Evolutionary conservation across 2,888 invertebrate species (phyloP).

Genomic region (Apeira syringaria): DNA sequence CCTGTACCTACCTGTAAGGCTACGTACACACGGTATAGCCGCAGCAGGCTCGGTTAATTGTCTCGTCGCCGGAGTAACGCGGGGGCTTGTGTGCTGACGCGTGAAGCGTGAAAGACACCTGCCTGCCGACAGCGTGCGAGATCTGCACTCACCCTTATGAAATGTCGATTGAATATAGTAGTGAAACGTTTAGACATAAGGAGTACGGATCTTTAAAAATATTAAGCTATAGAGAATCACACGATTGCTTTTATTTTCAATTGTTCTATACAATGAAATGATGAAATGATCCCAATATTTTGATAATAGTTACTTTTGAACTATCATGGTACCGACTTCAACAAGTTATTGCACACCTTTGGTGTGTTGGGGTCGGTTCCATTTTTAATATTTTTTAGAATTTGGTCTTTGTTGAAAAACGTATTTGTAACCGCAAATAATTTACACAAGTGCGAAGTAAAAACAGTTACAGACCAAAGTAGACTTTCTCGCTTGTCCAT

Average conservation of each 20-base stretch:
- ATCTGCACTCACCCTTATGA: slow-evolving; percentile 12
- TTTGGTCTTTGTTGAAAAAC: too few relatives aligned
- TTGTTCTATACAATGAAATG: too few relatives aligned
- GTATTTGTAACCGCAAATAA: neutral
- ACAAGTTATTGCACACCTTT: too few relatives aligned
- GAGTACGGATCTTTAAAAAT: neutral
- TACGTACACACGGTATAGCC: slow-evolving; percentile 16
- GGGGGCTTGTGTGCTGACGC: slow-evolving; percentile 36
- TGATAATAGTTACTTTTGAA: too few relatives aligned
- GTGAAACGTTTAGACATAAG: neutral
- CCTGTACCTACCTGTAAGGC: slow-evolving; percentile 9
- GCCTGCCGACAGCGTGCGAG: slow-evolving; percentile 30
- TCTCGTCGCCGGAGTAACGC: slow-evolving; percentile 43
- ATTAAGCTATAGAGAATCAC: neutral
- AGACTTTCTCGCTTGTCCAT: slow-evolving; percentile 42
- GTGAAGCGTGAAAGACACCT: slow-evolving; percentile 56
- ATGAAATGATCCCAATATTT: too few relatives aligned
- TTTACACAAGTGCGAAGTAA: neutral
- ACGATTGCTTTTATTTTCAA: too few relatives aligned
- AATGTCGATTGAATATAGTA: slow-evolving; percentile 16
- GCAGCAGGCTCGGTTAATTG: slow-evolving; percentile 26
- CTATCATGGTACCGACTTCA: too few relatives aligned
- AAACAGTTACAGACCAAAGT: neutral
- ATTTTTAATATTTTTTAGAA: too few relatives aligned
- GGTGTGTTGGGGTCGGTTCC: too few relatives aligned